Evolutionary conservation across 1,140 invertebrate genomes (phyloP).

Genomic region (Lepidurus packardi): DNA sequence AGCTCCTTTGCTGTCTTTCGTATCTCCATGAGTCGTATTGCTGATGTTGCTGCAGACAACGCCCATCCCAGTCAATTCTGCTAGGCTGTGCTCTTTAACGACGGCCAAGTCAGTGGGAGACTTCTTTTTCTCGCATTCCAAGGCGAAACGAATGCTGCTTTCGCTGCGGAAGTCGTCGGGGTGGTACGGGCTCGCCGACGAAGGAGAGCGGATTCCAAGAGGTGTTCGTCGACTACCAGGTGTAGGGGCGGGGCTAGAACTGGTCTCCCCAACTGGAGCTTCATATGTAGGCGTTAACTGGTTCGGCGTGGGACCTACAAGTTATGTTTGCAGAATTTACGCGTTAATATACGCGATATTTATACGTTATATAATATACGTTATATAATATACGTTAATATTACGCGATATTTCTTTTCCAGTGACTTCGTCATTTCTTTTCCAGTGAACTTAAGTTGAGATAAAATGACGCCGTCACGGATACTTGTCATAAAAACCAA

Average conservation of each 20-base stretch:
- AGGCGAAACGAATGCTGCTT: slow-evolving; percentile 28
- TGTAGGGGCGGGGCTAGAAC: background rate
- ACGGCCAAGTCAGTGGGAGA: slow-evolving; percentile 11
- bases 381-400: no score
- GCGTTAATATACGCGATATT: background rate
- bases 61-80: background rate
- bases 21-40: background rate
- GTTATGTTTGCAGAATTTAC: background rate
- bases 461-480: no score
- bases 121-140: slow-evolving; percentile 29
- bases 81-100: slow-evolving; percentile 2
- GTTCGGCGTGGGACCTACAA: background rate
- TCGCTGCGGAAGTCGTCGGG: slow-evolving; percentile 21
- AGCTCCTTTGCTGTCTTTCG: slow-evolving; percentile 42
- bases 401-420: background rate
- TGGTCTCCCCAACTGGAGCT: background rate
- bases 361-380: no score
- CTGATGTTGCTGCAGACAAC: background rate
- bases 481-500: no score
- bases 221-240: background rate
- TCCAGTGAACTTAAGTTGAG: no score
- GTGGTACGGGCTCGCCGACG: background rate
- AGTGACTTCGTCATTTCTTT: background rate
- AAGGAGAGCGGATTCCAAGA: background rate
- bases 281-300: slow-evolving; percentile 2